Base-by-base conservation (phyloP, 2,888 invertebrate species). In the Ophion slaviceki region DNA sequence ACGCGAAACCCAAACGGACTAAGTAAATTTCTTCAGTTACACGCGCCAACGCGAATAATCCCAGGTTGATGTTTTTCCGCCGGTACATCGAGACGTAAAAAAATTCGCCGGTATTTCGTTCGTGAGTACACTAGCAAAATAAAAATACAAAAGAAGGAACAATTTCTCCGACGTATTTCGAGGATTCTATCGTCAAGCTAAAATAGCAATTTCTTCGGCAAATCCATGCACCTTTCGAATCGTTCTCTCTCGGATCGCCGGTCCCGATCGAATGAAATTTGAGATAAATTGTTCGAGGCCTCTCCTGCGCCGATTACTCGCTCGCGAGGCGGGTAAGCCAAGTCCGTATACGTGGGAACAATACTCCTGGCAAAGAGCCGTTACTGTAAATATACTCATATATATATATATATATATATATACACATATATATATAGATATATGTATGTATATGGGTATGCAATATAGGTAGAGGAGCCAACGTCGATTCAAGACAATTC, bases 1-100 rank as follows among this genome's bases (percentile, higher is more conserved):
- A 79, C 53, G 53, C 61, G 61, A 61, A 47, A 61, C 53, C 57
- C 57, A 85, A 79, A 80, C 79, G 24, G 76, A 59, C 79, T 24
- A 71, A 85, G 75, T 79, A 82, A 85, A 85, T 76, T 76, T 85
- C 47, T 79, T 77, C 70, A 28, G 61, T 77, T 72, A 72, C 61
- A 75, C 20, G 62, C 14, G 40, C 61, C 66, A 67, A 40, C 45
- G 45, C 53, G 17, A 53, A 53, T 53, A 53, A 53, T 53, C 53
- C 53, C 11, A 14, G 53, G 5, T 17, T 14, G 53, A 53, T 53
- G 53, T 53, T 53, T 53, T 53, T 53, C 17, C 53, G 53, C 14
- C 53, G 53, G 2, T 53, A 53, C 53, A 53, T 53, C 53, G 17
- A 53, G 53, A 53, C 53, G 17, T 14, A 14, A 2, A 17, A 17